Conservation (phyloP, 2,888 invertebrate species). For the Heliothis peltigera region DNA sequence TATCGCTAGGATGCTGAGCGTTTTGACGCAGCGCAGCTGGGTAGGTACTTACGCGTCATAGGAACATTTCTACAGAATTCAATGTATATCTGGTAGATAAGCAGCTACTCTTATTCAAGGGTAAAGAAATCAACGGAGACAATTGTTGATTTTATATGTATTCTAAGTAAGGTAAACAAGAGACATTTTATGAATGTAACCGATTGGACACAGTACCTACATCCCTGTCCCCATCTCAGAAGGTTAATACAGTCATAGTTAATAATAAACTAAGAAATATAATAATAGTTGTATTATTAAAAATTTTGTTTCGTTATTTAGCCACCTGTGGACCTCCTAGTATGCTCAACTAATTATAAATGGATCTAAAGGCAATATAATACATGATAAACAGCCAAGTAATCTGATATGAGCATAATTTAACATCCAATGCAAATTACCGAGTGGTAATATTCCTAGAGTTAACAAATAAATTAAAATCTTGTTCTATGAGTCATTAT, state of each 20-base stretch:
- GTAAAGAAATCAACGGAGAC: not conserved
- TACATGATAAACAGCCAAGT: slow-evolving; percentile 37
- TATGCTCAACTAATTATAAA: slow-evolving; percentile 37
- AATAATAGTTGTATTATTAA: not conserved
- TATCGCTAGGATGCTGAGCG: not conserved
- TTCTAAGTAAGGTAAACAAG: not conserved
- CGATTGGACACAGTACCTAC: not conserved
- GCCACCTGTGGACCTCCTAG: slow-evolving; percentile 38
- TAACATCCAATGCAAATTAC: slow-evolving; percentile 55
- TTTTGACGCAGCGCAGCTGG: not conserved
- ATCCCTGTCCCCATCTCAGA: not conserved
- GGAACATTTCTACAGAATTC: not conserved
- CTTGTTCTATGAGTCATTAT: slow-evolving; percentile 48
- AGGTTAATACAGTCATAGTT: not conserved
- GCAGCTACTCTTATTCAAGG: not conserved
- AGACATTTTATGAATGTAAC: not conserved
- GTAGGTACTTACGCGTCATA: not conserved
- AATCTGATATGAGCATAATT: slow-evolving; percentile 48
- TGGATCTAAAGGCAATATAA: slow-evolving; percentile 43
- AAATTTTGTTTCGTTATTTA: not conserved
- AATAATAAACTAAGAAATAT: slow-evolving; percentile 1
- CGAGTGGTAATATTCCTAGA: slow-evolving; percentile 32
- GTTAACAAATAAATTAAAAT: slow-evolving; percentile 39
- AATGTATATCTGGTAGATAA: too few species aligned
- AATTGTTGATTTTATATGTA: not conserved